Conservation (phyloP, 2,888 invertebrate genomes). For the Eupithecia subumbrata region DNA sequence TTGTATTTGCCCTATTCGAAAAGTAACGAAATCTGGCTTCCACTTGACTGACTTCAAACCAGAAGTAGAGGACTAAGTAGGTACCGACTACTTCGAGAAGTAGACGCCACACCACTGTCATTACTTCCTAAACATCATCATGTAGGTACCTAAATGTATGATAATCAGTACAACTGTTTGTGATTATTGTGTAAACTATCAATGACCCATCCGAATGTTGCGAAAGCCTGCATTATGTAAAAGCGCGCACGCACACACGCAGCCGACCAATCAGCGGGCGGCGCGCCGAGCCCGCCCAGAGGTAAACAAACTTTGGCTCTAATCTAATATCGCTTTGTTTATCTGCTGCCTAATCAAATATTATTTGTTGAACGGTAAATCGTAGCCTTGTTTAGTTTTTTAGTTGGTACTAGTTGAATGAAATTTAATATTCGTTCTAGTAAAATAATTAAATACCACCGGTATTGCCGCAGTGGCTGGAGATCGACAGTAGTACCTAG, state of each 20-base stretch:
- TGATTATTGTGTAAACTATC: not conserved
- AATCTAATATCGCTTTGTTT: conserved; percentile 48
- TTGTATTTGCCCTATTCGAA: not conserved
- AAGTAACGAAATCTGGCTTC: not conserved
- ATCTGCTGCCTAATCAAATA: conserved; percentile 43
- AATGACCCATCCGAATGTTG: conserved; percentile 47
- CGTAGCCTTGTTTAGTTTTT: not conserved
- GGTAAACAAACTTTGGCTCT: conserved; percentile 53
- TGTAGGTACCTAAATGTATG: too few species aligned
- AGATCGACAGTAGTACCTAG: too few species aligned
- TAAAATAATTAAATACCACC: too few species aligned
- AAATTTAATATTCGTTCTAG: not conserved
- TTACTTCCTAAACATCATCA: too few species aligned
- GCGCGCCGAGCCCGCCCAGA: conserved; percentile 49
- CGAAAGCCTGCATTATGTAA: conserved; percentile 40
- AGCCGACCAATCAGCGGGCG: conserved; percentile 49
- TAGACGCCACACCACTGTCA: too few species aligned
- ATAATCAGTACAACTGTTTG: not conserved
- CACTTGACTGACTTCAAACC: not conserved
- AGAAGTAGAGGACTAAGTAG: not conserved
- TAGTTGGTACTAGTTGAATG: not conserved
- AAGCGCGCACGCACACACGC: conserved; percentile 42
- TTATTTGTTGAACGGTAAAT: conserved; percentile 19
- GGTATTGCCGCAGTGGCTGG: too few species aligned
- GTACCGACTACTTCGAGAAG: too few species aligned